Percentiles rank a stretch among this genome's conserved stretches.
Evolutionary conservation across 2,888 invertebrate species (phyloP).

Genomic region (Dolomedes plantarius): DNA sequence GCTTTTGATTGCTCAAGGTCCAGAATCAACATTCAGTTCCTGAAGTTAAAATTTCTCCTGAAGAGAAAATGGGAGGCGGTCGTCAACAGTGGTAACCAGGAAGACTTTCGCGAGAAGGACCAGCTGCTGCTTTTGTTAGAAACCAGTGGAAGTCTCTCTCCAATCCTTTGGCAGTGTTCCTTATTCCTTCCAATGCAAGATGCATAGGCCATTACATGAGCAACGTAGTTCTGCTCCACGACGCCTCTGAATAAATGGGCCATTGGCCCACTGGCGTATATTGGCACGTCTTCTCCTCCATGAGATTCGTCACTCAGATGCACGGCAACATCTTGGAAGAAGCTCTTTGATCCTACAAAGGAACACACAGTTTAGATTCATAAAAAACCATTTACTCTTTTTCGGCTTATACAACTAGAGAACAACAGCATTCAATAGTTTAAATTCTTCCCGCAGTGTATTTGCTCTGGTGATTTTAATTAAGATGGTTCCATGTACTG

Average conservation of each 20-base stretch:
- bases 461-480: no score
- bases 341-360: constrained; percentile 71
- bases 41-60: not conserved
- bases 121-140: not conserved
- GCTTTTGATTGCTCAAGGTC: no score
- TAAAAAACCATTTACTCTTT: no score
- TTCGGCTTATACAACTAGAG: no score
- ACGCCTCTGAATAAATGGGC: constrained; percentile 72
- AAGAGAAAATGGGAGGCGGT: not conserved
- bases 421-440: no score
- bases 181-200: constrained; percentile 73
- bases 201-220: constrained; percentile 73
- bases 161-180: constrained; percentile 65
- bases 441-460: no score
- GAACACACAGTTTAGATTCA: no score
- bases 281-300: constrained; percentile 76
- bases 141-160: constrained; percentile 44
- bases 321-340: constrained; percentile 74
- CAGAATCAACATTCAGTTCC: not conserved
- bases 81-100: not conserved
- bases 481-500: no score
- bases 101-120: not conserved
- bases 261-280: constrained; percentile 73
- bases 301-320: constrained; percentile 76
- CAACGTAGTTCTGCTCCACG: constrained; percentile 73